Conservation (phyloP, 2,113 vertebrate genomes). For the Cyprinus carpio region DNA sequence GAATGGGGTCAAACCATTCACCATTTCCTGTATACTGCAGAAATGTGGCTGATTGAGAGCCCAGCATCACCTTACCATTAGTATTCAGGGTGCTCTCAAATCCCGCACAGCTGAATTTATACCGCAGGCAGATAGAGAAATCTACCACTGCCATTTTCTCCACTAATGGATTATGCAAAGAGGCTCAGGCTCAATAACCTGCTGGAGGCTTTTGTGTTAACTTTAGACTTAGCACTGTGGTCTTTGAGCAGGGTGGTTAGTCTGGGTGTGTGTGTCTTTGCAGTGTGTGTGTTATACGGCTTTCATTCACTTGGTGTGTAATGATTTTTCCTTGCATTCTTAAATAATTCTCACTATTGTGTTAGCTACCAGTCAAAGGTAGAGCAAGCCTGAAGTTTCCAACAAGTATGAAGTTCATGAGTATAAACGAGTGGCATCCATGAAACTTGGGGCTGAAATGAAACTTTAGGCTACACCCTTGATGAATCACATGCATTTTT, state of each 20-base stretch:
- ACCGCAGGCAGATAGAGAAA: slow-evolving; percentile 48
- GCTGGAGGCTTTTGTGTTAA: slow-evolving; percentile 29
- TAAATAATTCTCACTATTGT: slow-evolving; percentile 71
- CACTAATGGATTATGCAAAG: slow-evolving; percentile 59
- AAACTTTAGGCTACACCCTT: neutral
- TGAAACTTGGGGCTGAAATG: neutral
- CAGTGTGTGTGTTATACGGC: slow-evolving; percentile 15
- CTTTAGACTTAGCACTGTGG: slow-evolving; percentile 17
- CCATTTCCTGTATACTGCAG: neutral
- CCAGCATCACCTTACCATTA: slow-evolving; percentile 45
- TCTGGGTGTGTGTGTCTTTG: slow-evolving; percentile 5
- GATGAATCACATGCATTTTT: neutral
- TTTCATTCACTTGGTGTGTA: slow-evolving; percentile 32
- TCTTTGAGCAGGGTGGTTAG: neutral
- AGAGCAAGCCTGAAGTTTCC: slow-evolving; percentile 58
- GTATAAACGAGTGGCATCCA: neutral
- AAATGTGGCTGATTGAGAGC: slow-evolving; percentile 20
- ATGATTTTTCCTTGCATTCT: slow-evolving; percentile 64
- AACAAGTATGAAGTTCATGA: neutral
- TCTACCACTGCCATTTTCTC: slow-evolving; percentile 14
- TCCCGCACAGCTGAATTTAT: slow-evolving; percentile 35
- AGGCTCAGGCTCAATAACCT: slow-evolving; percentile 42
- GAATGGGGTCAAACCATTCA: neutral
- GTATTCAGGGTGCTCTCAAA: slow-evolving; percentile 29
- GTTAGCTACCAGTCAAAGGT: slow-evolving; percentile 74